Evolutionary conservation across 2,797 vertebrate species (phyloP), one percentile per base, ranked within the genome.

Genomic region (Sebastes taczanowskii): DNA sequence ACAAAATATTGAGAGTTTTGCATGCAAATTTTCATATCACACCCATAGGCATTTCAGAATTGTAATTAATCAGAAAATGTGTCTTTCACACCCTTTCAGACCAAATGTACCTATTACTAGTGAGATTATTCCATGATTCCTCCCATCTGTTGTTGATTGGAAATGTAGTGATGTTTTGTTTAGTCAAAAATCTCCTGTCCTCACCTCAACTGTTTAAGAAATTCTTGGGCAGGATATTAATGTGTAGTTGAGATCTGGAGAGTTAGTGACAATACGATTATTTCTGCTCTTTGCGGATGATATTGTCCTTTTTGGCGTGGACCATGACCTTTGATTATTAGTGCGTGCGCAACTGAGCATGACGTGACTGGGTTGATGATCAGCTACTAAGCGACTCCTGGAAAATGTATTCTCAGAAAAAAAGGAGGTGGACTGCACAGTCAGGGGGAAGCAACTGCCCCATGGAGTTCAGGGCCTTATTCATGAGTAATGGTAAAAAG

Each of bases 11-110:
- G 18, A 13, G 55, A 20, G 18, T 25, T 53, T 77, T 80, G 46
- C 20, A 52, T 74, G 49, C 56, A 74, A 56, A 67, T 87, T 7
- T 79, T 64, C 6, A 13, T 4, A 65, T 70, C 52, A 55, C 63
- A 73, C 56, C 52, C 35, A 27, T 22, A 5, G 23, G 38, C 59
- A 30, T 74, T 78, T 86, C n/a, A 49, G 18, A 64, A 30, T 34
- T 16, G 6, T 35, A 80, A 85, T 82, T 73, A 82, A 79, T 81
- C 59, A 78, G 29, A 83, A 78, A 78, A 23, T 9, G 42, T 61
- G 64, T 77, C 53, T 77, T 63, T 81, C 29, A 78, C 69, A 80
- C 5, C 38, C n/a, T 76, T 42, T 70, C 70, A 63, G 32, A 30
- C 61, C 22, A 82, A 34, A 52, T 71, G 8, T 66, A 66, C 60